These are phyloP conservation scores for Trachelipus rathkii DNA, from an alignment of 1,140 invertebrate genomes.

Conservation along the genomic window DNA sequence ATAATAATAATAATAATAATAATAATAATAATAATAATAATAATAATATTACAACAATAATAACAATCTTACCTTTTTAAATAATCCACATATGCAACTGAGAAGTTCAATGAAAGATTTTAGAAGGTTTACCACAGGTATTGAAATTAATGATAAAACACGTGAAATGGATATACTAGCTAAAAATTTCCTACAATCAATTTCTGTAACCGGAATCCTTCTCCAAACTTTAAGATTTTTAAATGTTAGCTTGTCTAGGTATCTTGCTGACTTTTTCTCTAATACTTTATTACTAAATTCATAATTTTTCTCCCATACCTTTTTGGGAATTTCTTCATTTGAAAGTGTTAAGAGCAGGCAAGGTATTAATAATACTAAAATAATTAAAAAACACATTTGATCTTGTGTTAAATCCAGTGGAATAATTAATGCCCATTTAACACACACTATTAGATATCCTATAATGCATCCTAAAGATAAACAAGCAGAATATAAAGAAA, in stretches of 20 bases:
- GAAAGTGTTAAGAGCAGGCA: background rate
- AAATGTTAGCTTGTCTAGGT: no score
- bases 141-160: no score
- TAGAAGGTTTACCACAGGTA: no score
- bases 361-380: background rate
- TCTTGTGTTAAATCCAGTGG: background rate
- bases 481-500: conserved; percentile 55
- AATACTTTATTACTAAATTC: no score
- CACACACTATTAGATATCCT: conserved; percentile 55
- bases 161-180: no score
- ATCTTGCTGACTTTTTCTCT: no score
- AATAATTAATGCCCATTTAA: conserved; percentile 51
- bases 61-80: background rate
- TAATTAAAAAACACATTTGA: background rate
- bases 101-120: no score
- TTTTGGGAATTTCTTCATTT: background rate
- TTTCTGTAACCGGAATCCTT: no score
- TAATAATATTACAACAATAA: background rate
- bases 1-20: background rate
- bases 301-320: background rate
- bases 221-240: no score
- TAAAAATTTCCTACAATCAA: no score
- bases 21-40: conserved; percentile 9
- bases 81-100: no score
- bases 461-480: conserved; percentile 54